These are phyloP conservation scores for Chinchilla lanigera DNA, from an alignment of 2,113 vertebrate species.

Conservation along the genomic window DNA sequence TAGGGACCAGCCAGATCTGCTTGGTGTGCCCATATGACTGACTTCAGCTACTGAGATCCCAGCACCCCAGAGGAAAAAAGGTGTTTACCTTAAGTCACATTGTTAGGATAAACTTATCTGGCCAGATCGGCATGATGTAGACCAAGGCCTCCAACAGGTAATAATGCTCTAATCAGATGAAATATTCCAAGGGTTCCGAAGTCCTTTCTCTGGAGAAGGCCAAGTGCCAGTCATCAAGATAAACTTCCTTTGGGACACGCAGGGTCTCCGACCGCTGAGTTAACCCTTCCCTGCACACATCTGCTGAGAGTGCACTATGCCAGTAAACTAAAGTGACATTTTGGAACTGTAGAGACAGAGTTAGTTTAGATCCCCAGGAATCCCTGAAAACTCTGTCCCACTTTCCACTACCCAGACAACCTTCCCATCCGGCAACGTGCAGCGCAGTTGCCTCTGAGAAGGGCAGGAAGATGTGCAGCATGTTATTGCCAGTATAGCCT, in stretches of 20 bases:
- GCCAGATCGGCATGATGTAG: background rate
- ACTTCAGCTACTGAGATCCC: background rate
- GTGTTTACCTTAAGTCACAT: background rate
- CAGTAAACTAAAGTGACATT: background rate
- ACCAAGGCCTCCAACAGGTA: background rate
- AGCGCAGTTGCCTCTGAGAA: background rate
- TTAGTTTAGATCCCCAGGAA: background rate
- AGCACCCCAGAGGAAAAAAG: background rate
- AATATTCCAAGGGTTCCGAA: background rate
- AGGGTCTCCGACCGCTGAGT: background rate
- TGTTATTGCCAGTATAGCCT: background rate
- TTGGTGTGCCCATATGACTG: background rate
- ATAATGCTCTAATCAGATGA: background rate
- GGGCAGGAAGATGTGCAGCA: background rate
- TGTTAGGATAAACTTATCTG: background rate
- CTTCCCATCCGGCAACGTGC: no score
- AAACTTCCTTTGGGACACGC: background rate
- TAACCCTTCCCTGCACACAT: background rate
- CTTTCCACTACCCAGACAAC: background rate
- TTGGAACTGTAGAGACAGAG: slow-evolving; percentile 15
- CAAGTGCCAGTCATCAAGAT: background rate
- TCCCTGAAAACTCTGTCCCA: background rate
- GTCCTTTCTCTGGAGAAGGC: background rate
- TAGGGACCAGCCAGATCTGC: background rate
- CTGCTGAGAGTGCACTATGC: background rate